These are phyloP conservation scores for Aradophagus sp. DNA, from an alignment of 1,140 invertebrate species.

Conservation along the genomic window DNA sequence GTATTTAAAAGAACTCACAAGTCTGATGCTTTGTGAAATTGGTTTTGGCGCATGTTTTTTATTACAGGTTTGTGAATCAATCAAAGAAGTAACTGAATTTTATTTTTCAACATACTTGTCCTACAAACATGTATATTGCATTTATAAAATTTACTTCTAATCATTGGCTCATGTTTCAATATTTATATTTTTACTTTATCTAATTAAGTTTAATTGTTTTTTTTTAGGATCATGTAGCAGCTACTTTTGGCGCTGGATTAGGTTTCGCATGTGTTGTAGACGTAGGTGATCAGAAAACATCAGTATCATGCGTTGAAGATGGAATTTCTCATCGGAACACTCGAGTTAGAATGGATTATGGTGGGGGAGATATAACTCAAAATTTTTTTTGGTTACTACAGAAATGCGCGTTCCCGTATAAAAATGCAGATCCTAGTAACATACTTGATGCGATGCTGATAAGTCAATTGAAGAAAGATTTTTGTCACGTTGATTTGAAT, in stretches of 20 bases:
- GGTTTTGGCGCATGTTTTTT: slow-evolving; percentile 94
- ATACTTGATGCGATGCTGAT: slow-evolving; percentile 84
- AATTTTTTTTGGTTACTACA: slow-evolving; percentile 89
- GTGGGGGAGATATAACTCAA: slow-evolving; percentile 91
- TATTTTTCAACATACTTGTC: too few relatives aligned
- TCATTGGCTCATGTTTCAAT: too few relatives aligned
- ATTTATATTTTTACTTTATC: too few relatives aligned
- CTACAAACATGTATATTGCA: too few relatives aligned
- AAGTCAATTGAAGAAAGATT: slow-evolving; percentile 89
- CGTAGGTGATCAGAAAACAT: slow-evolving; percentile 96
- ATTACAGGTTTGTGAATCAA: slow-evolving; percentile 84
- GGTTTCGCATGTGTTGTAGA: slow-evolving; percentile 96
- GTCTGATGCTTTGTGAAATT: slow-evolving; percentile 86
- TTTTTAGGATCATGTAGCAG: slow-evolving; percentile 89
- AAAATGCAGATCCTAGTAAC: slow-evolving; percentile 82
- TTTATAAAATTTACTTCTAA: too few relatives aligned
- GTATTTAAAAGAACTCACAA: slow-evolving; percentile 90
- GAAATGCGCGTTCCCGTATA: slow-evolving; percentile 92
- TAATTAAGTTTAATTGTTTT: slow-evolving; percentile 14
- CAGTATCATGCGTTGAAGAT: slow-evolving; percentile 96
- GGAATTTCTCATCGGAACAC: slow-evolving; percentile 93
- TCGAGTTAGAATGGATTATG: slow-evolving; percentile 89
- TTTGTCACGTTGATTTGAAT: slow-evolving; percentile 93
- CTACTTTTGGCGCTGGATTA: slow-evolving; percentile 94
- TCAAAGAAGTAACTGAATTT: too few relatives aligned